These are phyloP conservation scores for Stenoptilia bipunctidactyla DNA, from an alignment of 2,888 invertebrate species.

Conservation along the genomic window DNA sequence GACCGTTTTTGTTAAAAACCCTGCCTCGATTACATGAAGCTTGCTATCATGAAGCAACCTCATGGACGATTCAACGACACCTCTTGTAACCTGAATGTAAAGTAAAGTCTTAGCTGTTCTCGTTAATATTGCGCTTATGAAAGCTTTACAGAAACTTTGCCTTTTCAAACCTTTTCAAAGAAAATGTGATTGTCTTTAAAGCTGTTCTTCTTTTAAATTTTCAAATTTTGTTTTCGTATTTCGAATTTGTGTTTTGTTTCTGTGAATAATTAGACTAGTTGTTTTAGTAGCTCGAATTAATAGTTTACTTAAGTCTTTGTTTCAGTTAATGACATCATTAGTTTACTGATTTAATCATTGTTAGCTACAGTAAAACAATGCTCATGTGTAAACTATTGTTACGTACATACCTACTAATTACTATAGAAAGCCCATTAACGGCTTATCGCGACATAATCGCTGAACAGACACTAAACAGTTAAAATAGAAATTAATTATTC, in stretches of 20 bases:
- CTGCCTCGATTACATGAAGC: conserved; percentile 6
- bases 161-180: not conserved
- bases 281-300: no score
- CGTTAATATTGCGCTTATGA: conserved; percentile 68
- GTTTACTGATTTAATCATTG: no score
- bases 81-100: conserved; percentile 54
- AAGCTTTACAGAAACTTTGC: conserved; percentile 43
- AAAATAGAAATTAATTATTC: conserved; percentile 1
- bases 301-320: no score
- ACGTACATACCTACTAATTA: conserved; percentile 2
- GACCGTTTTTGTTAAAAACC: conserved; percentile 53
- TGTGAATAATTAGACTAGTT: no score
- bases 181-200: no score
- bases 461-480: not conserved
- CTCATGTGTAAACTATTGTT: no score
- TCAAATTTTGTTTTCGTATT: no score
- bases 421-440: not conserved
- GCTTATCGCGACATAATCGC: not conserved
- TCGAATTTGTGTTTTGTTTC: no score
- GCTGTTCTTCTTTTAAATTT: no score
- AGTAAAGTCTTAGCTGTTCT: conserved; percentile 63
- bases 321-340: no score
- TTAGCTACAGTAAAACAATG: no score
- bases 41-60: conserved; percentile 21
- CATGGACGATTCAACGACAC: conserved; percentile 63